Percentiles rank a stretch among this genome's conserved stretches.
Evolutionary conservation across 2,888 invertebrate species (phyloP).

Genomic region (Cerceris rybyensis): DNA sequence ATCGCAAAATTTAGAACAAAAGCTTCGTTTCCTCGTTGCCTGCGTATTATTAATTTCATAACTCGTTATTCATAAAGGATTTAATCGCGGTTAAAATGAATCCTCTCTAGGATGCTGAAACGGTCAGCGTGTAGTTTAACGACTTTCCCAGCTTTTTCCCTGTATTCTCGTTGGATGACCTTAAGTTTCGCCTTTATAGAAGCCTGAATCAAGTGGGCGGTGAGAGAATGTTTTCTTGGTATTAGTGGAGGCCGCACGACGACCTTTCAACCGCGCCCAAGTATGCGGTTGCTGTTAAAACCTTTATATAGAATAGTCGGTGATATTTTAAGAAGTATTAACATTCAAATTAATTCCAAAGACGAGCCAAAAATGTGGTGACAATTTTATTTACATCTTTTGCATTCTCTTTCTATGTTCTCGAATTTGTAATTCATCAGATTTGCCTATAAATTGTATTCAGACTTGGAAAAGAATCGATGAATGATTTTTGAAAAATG

Average conservation of each 20-base stretch:
- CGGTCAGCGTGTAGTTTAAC: neutral
- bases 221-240: constrained; percentile 31
- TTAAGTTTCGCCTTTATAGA: constrained; percentile 28
- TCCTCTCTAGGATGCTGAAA: neutral
- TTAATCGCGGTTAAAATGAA: neutral
- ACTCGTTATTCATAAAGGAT: no score
- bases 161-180: constrained; percentile 34
- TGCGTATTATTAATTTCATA: no score
- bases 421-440: no score
- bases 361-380: no score
- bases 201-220: constrained; percentile 28
- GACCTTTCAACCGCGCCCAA: constrained; percentile 63
- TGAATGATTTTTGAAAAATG: no score
- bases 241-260: constrained; percentile 57
- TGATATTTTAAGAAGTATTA: neutral
- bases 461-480: no score
- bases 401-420: no score
- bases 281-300: constrained; percentile 25
- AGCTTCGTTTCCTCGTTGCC: no score
- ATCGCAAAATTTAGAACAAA: no score
- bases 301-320: constrained; percentile 9
- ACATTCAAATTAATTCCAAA: neutral
- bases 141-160: constrained; percentile 17
- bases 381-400: no score
- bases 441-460: no score